Conservation (phyloP, 1,140 invertebrate genomes). For the Dendrolimus punctatus region DNA sequence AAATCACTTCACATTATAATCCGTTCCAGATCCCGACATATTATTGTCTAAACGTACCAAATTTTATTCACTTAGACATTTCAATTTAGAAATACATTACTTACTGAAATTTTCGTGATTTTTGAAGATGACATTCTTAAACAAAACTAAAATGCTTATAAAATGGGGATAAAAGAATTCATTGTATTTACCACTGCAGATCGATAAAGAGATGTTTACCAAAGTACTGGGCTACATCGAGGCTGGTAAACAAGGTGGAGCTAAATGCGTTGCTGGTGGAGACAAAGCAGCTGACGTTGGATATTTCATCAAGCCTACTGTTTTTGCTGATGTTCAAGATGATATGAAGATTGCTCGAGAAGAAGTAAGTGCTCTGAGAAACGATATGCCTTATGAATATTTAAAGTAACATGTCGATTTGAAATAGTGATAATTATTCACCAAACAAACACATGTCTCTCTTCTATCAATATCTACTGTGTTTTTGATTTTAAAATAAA, state of each 20-base stretch:
- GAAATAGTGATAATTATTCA: no score
- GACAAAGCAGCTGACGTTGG: conserved; percentile 76
- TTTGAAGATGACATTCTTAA: background rate
- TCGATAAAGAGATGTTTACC: conserved; percentile 79
- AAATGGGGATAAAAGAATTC: background rate
- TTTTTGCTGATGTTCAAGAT: conserved; percentile 86
- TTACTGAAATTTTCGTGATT: no score
- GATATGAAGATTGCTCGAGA: conserved; percentile 87
- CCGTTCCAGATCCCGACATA: no score
- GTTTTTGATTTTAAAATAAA: no score
- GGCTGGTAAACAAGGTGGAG: conserved; percentile 81
- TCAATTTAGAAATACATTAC: no score
- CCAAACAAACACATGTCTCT: no score
- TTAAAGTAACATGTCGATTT: no score
- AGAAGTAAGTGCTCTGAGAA: conserved; percentile 74
- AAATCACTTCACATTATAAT: no score
- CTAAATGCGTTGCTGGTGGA: conserved; percentile 80
- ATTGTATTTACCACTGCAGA: conserved; percentile 53
- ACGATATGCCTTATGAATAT: no score
- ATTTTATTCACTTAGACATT: conserved; percentile 1
- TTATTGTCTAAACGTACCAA: background rate
- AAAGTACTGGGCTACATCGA: conserved; percentile 81
- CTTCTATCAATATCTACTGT: no score
- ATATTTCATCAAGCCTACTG: conserved; percentile 86
- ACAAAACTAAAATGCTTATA: background rate